Evolutionary conservation across 2,888 invertebrate species (phyloP), one percentile per base, ranked within the genome.

Genomic region (Megamerina dolium): DNA sequence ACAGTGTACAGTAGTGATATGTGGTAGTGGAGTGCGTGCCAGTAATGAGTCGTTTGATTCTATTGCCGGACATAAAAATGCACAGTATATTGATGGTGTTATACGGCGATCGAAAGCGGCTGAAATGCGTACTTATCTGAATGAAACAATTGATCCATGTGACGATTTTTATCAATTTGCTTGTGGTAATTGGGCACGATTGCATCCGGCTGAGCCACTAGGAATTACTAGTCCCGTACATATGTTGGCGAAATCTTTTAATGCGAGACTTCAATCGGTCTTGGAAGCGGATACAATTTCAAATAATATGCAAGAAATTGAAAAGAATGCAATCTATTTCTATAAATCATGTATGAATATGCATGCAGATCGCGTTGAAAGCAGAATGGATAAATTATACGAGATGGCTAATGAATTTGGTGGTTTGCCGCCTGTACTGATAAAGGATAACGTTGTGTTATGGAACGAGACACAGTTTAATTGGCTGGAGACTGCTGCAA

Each of bases 41-140:
- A n/a, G n/a, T n/a, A n/a, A n/a, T n/a, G n/a, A n/a, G n/a, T n/a
- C n/a, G n/a, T n/a, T n/a, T n/a, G n/a, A n/a, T n/a, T n/a, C n/a
- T n/a, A n/a, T n/a, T n/a, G n/a, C n/a, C n/a, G n/a, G n/a, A n/a
- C n/a, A n/a, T n/a, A n/a, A n/a, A n/a, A n/a, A n/a, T n/a, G n/a
- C n/a, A n/a, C n/a, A n/a, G n/a, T n/a, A n/a, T n/a, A n/a, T n/a
- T n/a, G n/a, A n/a, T n/a, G n/a, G n/a, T n/a, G n/a, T 64, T 19
- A 55, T 64, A 58, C 60, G 59, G 1, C 43, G 56, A 13, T 57
- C 68, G 3, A 61, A 65, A 48, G 57, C 69, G 4, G 60, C 59
- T 1, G 61, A 60, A 36, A 61, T 67, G 52, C 53, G 51, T 2
- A 57, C 55, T 34, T 68, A 58, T 19, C 56, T 67, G 43, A 37